Conservation (phyloP, 2,113 vertebrate genomes). For the Brachyistius frenatus region DNA sequence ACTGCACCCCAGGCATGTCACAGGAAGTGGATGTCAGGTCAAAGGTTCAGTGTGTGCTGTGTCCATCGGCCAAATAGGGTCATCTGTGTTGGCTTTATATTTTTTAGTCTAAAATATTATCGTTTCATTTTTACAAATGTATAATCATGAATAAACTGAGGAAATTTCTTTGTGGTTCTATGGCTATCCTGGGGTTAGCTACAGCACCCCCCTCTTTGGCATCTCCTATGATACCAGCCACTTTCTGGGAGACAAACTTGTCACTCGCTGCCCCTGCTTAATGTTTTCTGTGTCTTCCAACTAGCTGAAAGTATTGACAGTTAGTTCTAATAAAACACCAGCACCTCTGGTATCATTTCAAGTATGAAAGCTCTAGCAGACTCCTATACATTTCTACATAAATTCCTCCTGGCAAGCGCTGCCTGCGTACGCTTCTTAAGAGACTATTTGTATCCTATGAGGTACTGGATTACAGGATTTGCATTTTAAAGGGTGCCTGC, state of each 20-base stretch:
- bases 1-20: no score
- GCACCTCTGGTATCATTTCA: neutral
- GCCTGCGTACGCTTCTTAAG: slow-evolving; percentile 34
- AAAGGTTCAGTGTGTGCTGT: no score
- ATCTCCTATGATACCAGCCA: neutral
- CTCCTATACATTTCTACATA: slow-evolving; percentile 27
- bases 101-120: no score
- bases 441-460: slow-evolving; percentile 56
- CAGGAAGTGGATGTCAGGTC: no score
- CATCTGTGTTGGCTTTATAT: no score
- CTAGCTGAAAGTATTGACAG: neutral
- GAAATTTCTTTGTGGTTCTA: no score
- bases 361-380: slow-evolving; percentile 17
- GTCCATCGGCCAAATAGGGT: no score
- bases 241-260: neutral
- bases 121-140: no score
- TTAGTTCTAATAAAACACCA: slow-evolving; percentile 1
- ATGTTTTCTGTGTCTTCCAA: neutral
- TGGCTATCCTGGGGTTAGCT: no score
- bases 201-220: neutral
- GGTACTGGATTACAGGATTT: slow-evolving; percentile 68
- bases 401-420: slow-evolving; percentile 15
- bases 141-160: no score
- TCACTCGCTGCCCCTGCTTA: neutral
- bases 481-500: slow-evolving; percentile 69